Percentiles rank a stretch among this genome's conserved stretches.
Conservation (phyloP, 2,888 invertebrate species). For the Dicyrtomina minuta region DNA sequence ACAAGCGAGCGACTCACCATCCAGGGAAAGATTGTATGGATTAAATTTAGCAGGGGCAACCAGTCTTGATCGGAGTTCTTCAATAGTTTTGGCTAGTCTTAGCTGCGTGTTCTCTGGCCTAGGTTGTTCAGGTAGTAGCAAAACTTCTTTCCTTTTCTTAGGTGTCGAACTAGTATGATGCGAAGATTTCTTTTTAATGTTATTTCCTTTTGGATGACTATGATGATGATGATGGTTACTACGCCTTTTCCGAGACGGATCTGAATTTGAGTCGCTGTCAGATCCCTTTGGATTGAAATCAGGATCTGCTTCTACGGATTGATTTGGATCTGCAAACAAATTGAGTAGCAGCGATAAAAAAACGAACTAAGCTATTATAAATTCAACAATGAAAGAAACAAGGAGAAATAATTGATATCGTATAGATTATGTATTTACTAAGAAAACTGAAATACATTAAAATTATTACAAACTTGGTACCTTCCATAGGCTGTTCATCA, state of each 20-base stretch:
- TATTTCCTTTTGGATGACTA: constrained; percentile 2
- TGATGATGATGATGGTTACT: too few relatives aligned
- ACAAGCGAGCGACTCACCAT: constrained; percentile 19
- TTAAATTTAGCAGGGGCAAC: constrained; percentile 35
- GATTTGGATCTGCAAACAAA: neutral
- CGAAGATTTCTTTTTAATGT: constrained; percentile 13
- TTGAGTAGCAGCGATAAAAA: neutral
- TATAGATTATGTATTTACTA: neutral
- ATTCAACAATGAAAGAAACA: neutral
- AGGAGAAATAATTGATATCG: neutral
- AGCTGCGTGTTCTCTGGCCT: constrained; percentile 26
- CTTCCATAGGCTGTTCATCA: too few relatives aligned
- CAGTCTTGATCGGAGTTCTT: constrained; percentile 28
- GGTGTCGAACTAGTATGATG: neutral
- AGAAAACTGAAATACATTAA: neutral
- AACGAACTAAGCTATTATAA: neutral
- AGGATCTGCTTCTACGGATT: constrained; percentile 11
- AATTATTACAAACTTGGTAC: constrained; percentile 9
- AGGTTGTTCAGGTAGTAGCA: constrained; percentile 31
- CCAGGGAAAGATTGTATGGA: constrained; percentile 25
- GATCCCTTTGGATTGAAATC: constrained; percentile 12
- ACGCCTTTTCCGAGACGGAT: constrained; percentile 12
- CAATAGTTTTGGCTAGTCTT: constrained; percentile 34
- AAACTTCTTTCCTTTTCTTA: constrained; percentile 27
- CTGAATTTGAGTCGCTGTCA: constrained; percentile 11